A percentile compares a stretch with the other conserved stretches of the same genome.
phyloP scores from a whole-genome alignment of 2,113 vertebrate genomes.

The Aramus guarauna region DNA sequence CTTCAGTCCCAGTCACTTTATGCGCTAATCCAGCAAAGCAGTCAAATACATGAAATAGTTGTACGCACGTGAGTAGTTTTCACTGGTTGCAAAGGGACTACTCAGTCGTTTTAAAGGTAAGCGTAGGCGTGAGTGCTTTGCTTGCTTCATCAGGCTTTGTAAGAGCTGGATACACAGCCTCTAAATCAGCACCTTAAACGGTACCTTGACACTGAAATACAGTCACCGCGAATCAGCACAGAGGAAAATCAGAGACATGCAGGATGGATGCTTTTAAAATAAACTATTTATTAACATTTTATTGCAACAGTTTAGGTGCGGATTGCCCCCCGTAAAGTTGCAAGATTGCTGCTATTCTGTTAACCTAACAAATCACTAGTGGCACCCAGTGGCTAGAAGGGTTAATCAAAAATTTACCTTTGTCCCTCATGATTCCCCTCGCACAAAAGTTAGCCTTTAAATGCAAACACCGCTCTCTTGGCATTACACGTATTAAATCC shows the following conservation, averaged over 20 bases:
- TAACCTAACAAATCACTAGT: conserved; percentile 55
- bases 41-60: background rate
- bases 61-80: background rate
- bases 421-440: background rate
- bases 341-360: background rate
- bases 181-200: background rate
- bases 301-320: background rate
- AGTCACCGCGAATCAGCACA: background rate
- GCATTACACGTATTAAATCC: background rate
- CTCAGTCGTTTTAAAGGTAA: background rate
- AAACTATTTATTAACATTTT: background rate
- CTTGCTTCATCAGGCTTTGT: background rate
- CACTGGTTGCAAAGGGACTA: background rate
- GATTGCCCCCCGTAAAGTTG: background rate
- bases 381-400: conserved; percentile 65
- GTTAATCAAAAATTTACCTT: conserved; percentile 52
- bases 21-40: background rate
- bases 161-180: background rate
- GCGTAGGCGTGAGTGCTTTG: background rate
- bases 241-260: background rate
- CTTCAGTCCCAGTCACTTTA: background rate
- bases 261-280: background rate
- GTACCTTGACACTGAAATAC: background rate
- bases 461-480: background rate
- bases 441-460: background rate